phyloP scores from a whole-genome alignment of 2,113 vertebrate species.

The Engraulis encrasicolus region DNA sequence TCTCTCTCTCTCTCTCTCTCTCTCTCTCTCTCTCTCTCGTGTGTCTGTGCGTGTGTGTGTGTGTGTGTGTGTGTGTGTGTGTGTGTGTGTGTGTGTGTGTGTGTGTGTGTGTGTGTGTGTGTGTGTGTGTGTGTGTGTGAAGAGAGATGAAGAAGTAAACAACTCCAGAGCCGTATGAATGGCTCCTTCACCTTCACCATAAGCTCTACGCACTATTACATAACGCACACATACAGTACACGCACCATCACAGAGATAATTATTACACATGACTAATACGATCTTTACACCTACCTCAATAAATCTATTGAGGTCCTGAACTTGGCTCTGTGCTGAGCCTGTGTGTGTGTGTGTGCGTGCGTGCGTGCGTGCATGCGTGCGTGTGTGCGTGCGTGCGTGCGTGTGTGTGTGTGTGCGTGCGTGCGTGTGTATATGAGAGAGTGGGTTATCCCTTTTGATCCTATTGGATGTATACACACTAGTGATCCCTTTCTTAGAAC shows the following conservation, averaged over 20 bases:
- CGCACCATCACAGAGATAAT: background rate
- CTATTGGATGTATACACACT: background rate
- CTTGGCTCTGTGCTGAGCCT: background rate
- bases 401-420: background rate
- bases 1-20: too few species aligned
- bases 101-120: too few species aligned
- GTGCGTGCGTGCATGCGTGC: background rate
- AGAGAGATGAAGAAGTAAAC: too few species aligned
- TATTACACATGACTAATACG: background rate
- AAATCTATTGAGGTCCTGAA: background rate
- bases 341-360: background rate
- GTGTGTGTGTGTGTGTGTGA: too few species aligned
- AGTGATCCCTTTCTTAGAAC: slow-evolving; percentile 12
- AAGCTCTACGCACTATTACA: too few species aligned
- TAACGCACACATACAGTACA: slow-evolving; percentile 3
- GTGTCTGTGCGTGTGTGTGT: too few species aligned
- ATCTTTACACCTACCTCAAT: background rate
- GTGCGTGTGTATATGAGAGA: background rate
- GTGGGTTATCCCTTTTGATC: background rate
- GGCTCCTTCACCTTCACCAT: too few species aligned
- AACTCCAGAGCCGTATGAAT: too few species aligned
- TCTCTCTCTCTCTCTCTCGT: too few species aligned
- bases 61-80: too few species aligned
- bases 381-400: background rate
- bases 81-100: too few species aligned